A percentile compares a stretch with the other conserved stretches of the same genome.
Conservation (phyloP, 64 coral and sea anemone genomes). For the Exaiptasia diaphana region DNA sequence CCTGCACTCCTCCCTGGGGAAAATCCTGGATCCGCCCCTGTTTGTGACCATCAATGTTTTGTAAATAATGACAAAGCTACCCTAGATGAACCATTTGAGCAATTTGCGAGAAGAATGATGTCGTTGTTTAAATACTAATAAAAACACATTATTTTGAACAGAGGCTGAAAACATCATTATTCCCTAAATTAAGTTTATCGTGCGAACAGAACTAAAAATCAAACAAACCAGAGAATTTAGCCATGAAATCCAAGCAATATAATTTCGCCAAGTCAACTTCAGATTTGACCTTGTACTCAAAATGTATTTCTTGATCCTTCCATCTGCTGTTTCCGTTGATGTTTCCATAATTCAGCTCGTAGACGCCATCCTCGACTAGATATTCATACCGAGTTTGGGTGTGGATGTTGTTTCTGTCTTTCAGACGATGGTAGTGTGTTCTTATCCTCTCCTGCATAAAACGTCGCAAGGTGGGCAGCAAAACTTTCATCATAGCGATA, state of each 20-base stretch:
- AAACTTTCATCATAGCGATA: slow-evolving; percentile 47
- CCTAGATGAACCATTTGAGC: too few species aligned
- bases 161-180: too few species aligned
- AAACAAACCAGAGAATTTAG: slow-evolving; percentile 40
- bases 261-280: slow-evolving; percentile 45
- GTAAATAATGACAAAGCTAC: too few species aligned
- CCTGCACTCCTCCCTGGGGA: too few species aligned
- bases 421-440: slow-evolving; percentile 1
- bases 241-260: slow-evolving; percentile 36
- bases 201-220: too few species aligned
- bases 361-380: slow-evolving; percentile 8
- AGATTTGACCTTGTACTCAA: slow-evolving; percentile 26
- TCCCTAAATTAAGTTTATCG: too few species aligned
- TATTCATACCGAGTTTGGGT: slow-evolving; percentile 6
- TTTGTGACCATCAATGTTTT: too few species aligned
- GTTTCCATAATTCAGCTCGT: slow-evolving; percentile 59
- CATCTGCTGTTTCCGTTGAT: slow-evolving; percentile 46
- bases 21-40: too few species aligned
- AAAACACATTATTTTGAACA: too few species aligned
- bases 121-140: too few species aligned
- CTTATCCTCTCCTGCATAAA: slow-evolving; percentile 11
- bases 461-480: slow-evolving; percentile 32
- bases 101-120: too few species aligned
- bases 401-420: neutral
- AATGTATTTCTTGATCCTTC: neutral